A percentile compares a stretch with the other conserved stretches of the same genome.
Evolutionary conservation across 53 echinoderm and acorn worm species (phyloP).

Genomic region (Hippasteria phrygiana): DNA sequence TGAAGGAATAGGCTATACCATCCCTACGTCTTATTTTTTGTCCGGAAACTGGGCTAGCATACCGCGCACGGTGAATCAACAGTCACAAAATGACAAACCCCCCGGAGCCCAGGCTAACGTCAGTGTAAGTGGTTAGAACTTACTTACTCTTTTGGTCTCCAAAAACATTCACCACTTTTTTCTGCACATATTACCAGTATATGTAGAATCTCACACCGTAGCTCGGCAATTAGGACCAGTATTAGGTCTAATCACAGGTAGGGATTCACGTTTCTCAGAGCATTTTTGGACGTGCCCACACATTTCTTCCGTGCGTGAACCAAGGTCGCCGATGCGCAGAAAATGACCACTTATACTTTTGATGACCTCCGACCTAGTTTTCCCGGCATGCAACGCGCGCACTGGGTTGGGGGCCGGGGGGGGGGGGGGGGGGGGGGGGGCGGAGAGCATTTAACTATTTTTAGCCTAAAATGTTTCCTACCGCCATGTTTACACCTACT

Average conservation of each 20-base stretch:
- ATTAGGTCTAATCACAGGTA: not conserved
- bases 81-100: not conserved
- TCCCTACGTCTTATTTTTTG: not conserved
- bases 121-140: no score
- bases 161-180: slow-evolving; percentile 44
- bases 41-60: slow-evolving; percentile 37
- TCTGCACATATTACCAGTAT: slow-evolving; percentile 13
- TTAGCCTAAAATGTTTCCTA: no score
- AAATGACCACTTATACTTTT: slow-evolving; percentile 41
- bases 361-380: no score
- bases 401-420: no score
- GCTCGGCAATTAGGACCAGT: not conserved
- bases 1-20: no score
- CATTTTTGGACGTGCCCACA: not conserved
- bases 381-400: no score
- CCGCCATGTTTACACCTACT: no score
- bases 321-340: not conserved
- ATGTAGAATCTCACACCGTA: not conserved
- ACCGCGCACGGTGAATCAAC: not conserved
- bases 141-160: slow-evolving; percentile 30
- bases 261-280: not conserved
- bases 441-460: no score
- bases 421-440: no score
- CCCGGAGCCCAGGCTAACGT: no score
- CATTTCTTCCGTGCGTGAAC: no score